Evolutionary conservation across 2,797 vertebrate species (phyloP), one percentile per base, ranked within the genome.

Genomic region (Myotis findleyi): DNA sequence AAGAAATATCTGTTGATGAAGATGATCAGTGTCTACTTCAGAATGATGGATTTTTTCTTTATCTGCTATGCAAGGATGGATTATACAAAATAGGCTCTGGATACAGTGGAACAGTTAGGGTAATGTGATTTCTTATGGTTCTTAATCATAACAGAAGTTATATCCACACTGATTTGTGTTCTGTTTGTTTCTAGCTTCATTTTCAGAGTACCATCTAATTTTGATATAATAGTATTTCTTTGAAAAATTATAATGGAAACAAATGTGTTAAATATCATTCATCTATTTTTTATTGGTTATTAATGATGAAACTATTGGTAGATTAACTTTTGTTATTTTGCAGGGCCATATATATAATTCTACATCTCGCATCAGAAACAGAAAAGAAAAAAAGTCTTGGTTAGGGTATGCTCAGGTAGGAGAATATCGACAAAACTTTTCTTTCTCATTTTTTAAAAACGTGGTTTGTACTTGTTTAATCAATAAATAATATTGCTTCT

Each of bases 271-370:
- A 92, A 82, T 95, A 0, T 79, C 82, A 89, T 66, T 41, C 82
- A 59, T 73, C 6, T 66, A 86, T 94, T 53, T 84, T 80, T 93
- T 20, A 25, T 89, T 89, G 75, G 81, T 89, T 33, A 86, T 82
- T 94, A 33, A 68, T 25, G 93, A 59, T 87, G 73, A 89, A 94
- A 86, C 21, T 84, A 13, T 92, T 96, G 23, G 89, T 94, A 91
- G 91, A 89, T 82, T 82, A 93, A 53, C 36, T 85, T 91, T 96
- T 89, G 92, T 90, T 96, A 57, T 97, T 96, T 98, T 98, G 47
- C 98, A 99, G 99, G 99, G 99, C 69, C 99, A 99, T 91, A 99
- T 99, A 98, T 99, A 99, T 97, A 99, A 99, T 98, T 99, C 99
- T 97, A 99, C 99, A 38, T 99, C 99, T 87, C 99, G 99, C 81